phyloP scores from a whole-genome alignment of 1,140 invertebrate genomes.

The Musca vetustissima region DNA sequence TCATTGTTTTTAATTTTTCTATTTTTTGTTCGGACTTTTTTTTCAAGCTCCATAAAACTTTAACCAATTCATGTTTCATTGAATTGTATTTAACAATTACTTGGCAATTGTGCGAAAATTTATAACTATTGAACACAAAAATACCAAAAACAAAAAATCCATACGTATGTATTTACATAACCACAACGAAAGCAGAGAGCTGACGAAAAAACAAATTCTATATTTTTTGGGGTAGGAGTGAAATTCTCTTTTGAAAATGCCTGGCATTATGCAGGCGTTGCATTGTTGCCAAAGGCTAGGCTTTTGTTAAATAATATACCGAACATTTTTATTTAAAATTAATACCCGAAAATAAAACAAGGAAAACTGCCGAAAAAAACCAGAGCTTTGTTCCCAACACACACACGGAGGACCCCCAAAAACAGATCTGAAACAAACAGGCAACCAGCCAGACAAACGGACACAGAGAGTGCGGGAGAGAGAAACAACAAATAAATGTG shows the following conservation, averaged over 20 bases:
- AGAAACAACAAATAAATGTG: too few relatives aligned
- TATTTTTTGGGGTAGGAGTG: too few relatives aligned
- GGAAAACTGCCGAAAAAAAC: not conserved
- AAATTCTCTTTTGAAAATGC: not conserved
- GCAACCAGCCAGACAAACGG: not conserved
- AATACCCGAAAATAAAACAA: not conserved
- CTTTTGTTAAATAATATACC: constrained; percentile 9
- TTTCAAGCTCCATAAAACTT: constrained; percentile 5
- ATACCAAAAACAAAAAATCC: not conserved
- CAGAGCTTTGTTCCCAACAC: not conserved
- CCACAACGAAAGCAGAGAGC: too few relatives aligned
- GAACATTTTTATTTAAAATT: constrained; percentile 12
- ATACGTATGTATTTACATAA: constrained; percentile 4
- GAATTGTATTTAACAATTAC: constrained; percentile 19
- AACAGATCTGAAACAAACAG: not conserved
- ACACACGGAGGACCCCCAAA: too few relatives aligned
- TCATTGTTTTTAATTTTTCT: not conserved
- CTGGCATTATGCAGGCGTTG: constrained; percentile 7
- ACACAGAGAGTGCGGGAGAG: not conserved
- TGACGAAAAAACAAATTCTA: too few relatives aligned
- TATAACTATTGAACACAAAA: constrained; percentile 10
- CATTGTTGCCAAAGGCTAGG: constrained; percentile 7
- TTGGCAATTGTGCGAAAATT: constrained; percentile 13
- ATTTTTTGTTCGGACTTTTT: not conserved
- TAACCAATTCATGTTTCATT: constrained; percentile 4